Evolutionary conservation across 2,888 invertebrate genomes (phyloP).

Genomic region (Taphrorychus bicolor): DNA sequence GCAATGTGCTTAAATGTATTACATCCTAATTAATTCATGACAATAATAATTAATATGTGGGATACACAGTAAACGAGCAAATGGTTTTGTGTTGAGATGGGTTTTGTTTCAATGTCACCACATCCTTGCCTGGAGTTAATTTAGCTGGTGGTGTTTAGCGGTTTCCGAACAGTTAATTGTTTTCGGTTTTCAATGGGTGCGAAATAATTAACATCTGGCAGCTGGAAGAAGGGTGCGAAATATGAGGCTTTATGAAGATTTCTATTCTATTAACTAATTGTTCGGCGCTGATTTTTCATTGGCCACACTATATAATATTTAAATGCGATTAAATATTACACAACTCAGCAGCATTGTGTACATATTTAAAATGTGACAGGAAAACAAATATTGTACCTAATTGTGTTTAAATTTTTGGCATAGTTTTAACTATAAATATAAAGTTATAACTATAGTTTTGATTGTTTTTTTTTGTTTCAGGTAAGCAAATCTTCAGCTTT

Average conservation of each 20-base stretch:
- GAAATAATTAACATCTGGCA: too few species aligned
- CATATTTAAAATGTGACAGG: background rate
- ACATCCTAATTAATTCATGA: background rate
- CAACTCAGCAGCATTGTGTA: background rate
- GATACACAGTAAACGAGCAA: background rate
- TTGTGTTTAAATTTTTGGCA: background rate
- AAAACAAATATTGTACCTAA: background rate
- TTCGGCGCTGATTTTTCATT: too few species aligned
- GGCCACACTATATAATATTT: background rate
- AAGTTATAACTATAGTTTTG: too few species aligned
- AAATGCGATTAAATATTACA: background rate
- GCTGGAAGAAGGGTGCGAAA: too few species aligned
- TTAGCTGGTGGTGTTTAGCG: background rate
- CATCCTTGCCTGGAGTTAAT: background rate
- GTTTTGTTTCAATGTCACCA: constrained; percentile 4
- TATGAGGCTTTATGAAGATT: too few species aligned
- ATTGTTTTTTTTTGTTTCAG: background rate
- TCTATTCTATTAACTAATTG: too few species aligned
- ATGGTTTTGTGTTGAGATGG: background rate
- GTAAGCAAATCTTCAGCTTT: too few species aligned
- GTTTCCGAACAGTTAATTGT: background rate
- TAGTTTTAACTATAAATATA: too few species aligned
- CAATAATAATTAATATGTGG: background rate
- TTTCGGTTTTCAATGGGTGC: too few species aligned
- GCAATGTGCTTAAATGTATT: background rate